Evolutionary conservation across 2,888 invertebrate species (phyloP), one percentile per base, ranked within the genome.

Genomic region (Thereva unica): DNA sequence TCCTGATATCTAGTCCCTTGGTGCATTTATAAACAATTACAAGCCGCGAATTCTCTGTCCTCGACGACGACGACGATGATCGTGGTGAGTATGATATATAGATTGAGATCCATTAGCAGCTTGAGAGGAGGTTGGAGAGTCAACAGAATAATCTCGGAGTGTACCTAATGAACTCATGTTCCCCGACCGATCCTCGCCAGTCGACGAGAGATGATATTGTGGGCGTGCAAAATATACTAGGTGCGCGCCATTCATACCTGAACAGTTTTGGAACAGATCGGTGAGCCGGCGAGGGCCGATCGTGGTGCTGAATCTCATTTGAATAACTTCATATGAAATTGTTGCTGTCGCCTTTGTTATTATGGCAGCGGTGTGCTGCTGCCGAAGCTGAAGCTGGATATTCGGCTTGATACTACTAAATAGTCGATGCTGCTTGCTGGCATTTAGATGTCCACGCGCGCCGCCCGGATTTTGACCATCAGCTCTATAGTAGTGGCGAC

Each of bases 171-270:
- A 23, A n/a, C 9, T n/a, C 23, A 45, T 57, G 44, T 34, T 8
- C 10, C 5, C 41, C 10, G 44, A 57, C 45, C 34, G n/a, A 23
- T 23, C 23, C 23, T 23, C 23, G 23, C 23, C 23, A 23, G 23
- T 23, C 8, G 57, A 41, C 8, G 57, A 41, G 55, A 40, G 45
- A 49, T 61, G 23, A 10, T 50, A 41, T 50, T 6, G 40, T 41
- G 41, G 50, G 50, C 50, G 61, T 41, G 61, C 41, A 61, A 61
- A 61, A 61, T 50, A 61, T 50, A 38, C 40, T 23, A 23, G 23
- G 50, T 23, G 50, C 38, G 38, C 35, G 9, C 35, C 42, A 49
- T 59, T 59, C 49, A 49, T 49, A 23, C 23, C 23, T 23, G 23
- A 23, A 23, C 23, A 23, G 23, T 23, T 23, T 23, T 23, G 23